Base-by-base conservation (phyloP, 2,113 vertebrate species). In the Chaetorhynchus papuensis region DNA sequence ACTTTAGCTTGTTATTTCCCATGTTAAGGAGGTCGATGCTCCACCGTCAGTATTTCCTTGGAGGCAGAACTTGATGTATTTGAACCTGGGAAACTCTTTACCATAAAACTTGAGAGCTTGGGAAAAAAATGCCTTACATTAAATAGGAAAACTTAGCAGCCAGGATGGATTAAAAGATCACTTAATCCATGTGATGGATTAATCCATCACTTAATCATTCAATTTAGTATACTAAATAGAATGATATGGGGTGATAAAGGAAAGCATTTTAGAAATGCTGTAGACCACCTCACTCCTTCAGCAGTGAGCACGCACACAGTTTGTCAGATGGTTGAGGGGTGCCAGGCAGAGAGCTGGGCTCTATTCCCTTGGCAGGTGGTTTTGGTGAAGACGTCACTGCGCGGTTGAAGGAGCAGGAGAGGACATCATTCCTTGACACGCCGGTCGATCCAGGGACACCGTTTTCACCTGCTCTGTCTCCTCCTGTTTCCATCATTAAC, bases 301-400 rank as follows among this genome's bases (percentile, higher is more conserved):
- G 69, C 70, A 65, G 33, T 0, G 0, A 41, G 53, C 61, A 41
- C 24, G 18, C 1, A 1, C n/a, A 27, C 5, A 10, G 0, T 50
- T 76, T 35, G 7, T 57, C 81, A 39, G 1, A 13, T 22, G 41
- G 61, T 42, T 79, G 45, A 31, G 49, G 60, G 23, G 27, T 87
- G 77, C 89, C 65, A 31, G 41, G 64, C 39, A 39, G 19, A 35
- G 50, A 47, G 33, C 39, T 15, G 28, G 22, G 8, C 71, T 91
- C 71, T 30, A 3, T 52, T 91, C 7, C 7, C 54, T 60, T 54
- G 20, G 3, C 63, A 59, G 19, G 7, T 14, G 23, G 59, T 70
- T 91, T 74, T 92, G 75, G 35, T 59, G 82, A 90, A 69, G 66
- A 76, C 13, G 31, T 76, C 11, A 30, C 42, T 2, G 1, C 0